Conservation (phyloP, 2,888 invertebrate species). For the Oscheius sp. region DNA sequence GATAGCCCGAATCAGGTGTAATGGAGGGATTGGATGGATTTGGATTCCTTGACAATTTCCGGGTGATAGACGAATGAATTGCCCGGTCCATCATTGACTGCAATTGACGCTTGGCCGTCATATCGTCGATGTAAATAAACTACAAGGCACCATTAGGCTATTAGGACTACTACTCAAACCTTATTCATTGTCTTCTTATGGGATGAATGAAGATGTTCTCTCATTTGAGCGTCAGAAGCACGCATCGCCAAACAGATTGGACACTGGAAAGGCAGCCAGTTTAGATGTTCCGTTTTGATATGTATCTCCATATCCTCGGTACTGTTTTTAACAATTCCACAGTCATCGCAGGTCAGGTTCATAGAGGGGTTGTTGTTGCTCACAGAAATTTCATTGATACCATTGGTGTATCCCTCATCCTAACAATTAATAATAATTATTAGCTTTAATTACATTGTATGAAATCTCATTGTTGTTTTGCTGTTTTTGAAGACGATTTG, state of each 20-base stretch:
- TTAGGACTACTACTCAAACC: constrained; percentile 28
- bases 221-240: constrained; percentile 68
- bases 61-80: constrained; percentile 27
- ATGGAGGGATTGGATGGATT: background rate
- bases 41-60: background rate
- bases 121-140: constrained; percentile 68
- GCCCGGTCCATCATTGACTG: constrained; percentile 65
- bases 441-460: constrained; percentile 1
- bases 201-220: constrained; percentile 66
- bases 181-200: constrained; percentile 63
- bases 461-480: constrained; percentile 35
- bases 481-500: constrained; percentile 35
- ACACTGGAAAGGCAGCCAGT: constrained; percentile 69
- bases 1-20: constrained; percentile 10
- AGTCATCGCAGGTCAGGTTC: constrained; percentile 65
- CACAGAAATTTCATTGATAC: constrained; percentile 27
- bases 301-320: constrained; percentile 67
- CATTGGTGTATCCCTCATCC: constrained; percentile 18
- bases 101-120: constrained; percentile 61
- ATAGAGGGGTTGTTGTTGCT: constrained; percentile 54
- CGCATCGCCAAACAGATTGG: constrained; percentile 61
- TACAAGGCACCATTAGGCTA: constrained; percentile 22
- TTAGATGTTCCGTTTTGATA: constrained; percentile 65
- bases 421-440: constrained; percentile 2
- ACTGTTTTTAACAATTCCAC: constrained; percentile 58